Conservation (phyloP, 2,113 vertebrate species). For the Epinephelus fuscoguttatus region DNA sequence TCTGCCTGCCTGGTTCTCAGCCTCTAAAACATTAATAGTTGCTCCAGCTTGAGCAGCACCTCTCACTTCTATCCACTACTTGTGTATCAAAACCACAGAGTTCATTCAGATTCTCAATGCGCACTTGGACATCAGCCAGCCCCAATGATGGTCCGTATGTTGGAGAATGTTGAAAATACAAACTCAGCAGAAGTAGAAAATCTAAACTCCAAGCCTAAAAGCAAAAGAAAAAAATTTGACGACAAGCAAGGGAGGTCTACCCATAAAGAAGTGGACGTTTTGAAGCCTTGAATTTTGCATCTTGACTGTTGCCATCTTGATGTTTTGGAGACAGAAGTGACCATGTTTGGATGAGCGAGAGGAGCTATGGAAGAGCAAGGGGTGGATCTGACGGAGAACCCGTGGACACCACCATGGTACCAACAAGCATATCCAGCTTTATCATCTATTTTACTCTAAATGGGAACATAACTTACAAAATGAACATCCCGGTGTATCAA, state of each 20-base stretch:
- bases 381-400: too few relatives aligned
- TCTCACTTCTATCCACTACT: conserved; percentile 1
- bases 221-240: background rate
- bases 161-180: background rate
- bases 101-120: background rate
- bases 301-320: too few relatives aligned
- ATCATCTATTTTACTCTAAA: too few relatives aligned
- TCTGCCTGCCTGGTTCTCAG: background rate
- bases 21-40: background rate
- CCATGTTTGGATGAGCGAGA: too few relatives aligned
- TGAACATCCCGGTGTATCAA: too few relatives aligned
- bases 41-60: background rate
- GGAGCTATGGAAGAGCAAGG: too few relatives aligned
- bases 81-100: background rate
- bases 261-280: background rate
- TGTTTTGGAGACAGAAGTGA: too few relatives aligned
- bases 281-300: too few relatives aligned
- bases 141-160: background rate
- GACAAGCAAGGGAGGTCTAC: background rate
- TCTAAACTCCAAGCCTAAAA: background rate
- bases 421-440: too few relatives aligned
- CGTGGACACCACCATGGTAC: too few relatives aligned
- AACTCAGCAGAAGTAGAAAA: background rate
- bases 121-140: background rate
- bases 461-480: too few relatives aligned